phyloP scores from a whole-genome alignment of 2,888 invertebrate genomes.

The Rhamnusium bicolor region DNA sequence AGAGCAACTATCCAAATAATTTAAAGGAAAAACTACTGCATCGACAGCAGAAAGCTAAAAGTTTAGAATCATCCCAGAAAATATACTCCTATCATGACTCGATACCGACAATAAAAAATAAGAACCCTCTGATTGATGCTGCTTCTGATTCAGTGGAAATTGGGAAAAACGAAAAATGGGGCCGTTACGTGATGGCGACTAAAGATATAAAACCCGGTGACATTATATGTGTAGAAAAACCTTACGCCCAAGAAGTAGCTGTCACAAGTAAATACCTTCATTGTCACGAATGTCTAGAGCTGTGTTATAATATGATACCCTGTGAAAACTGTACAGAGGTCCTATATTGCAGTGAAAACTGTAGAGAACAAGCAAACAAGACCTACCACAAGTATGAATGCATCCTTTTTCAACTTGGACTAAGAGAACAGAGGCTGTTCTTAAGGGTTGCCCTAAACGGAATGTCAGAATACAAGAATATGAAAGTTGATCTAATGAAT shows the following conservation, averaged over 20 bases:
- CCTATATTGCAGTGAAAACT: constrained; percentile 78
- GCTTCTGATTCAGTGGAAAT: constrained; percentile 78
- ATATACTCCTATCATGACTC: constrained; percentile 7
- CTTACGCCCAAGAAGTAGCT: constrained; percentile 77
- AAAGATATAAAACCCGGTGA: constrained; percentile 81
- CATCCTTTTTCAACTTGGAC: constrained; percentile 75
- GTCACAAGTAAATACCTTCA: constrained; percentile 72
- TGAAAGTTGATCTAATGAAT: not conserved
- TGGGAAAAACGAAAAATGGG: constrained; percentile 74
- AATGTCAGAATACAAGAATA: not conserved
- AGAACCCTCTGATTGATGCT: constrained; percentile 31
- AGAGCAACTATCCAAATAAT: constrained; percentile 75
- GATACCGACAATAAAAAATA: constrained; percentile 12
- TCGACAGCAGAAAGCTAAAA: constrained; percentile 58
- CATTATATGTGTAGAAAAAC: constrained; percentile 82
- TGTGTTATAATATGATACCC: constrained; percentile 75
- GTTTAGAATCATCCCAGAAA: constrained; percentile 38
- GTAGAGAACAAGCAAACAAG: constrained; percentile 76
- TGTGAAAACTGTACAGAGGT: constrained; percentile 77
- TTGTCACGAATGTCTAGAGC: constrained; percentile 79
- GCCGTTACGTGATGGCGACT: constrained; percentile 80
- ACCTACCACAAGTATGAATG: constrained; percentile 86
- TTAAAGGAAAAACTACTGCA: constrained; percentile 57
- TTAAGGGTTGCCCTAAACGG: constrained; percentile 74
- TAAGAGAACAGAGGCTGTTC: constrained; percentile 79